A percentile compares a stretch with the other conserved stretches of the same genome.
These are phyloP conservation scores for Phrynosoma platyrhinos DNA, from an alignment of 2,113 vertebrate species.

Conservation along the genomic window DNA sequence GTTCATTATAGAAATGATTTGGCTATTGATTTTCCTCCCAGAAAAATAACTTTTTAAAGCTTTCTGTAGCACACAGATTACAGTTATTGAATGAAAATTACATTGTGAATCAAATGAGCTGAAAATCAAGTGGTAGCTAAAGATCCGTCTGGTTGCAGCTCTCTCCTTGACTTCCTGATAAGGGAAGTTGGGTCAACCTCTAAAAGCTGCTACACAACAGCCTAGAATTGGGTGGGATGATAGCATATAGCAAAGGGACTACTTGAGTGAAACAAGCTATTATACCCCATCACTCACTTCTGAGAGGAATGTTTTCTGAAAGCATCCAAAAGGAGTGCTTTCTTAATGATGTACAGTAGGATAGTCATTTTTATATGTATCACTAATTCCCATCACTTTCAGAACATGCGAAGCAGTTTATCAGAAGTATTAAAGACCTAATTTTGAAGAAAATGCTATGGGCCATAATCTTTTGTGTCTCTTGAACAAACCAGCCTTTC, in stretches of 20 bases:
- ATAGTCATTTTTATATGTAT: neutral
- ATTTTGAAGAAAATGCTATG: neutral
- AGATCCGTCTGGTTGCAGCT: neutral
- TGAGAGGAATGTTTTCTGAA: neutral
- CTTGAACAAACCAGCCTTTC: too few relatives aligned
- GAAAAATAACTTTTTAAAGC: constrained; percentile 6
- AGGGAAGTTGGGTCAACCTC: neutral
- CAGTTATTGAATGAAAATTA: constrained; percentile 23
- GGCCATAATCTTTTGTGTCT: neutral
- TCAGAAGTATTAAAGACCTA: neutral
- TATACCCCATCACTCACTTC: constrained; percentile 13
- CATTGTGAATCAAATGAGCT: neutral
- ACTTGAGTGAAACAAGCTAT: neutral
- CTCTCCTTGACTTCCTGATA: neutral
- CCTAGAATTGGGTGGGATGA: neutral
- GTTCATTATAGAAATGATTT: constrained; percentile 17
- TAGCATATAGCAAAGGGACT: neutral
- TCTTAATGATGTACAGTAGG: neutral
- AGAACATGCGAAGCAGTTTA: neutral
- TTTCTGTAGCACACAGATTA: constrained; percentile 27
- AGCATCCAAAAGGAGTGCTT: neutral
- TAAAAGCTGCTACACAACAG: constrained; percentile 36
- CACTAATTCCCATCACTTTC: neutral
- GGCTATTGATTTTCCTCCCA: neutral
- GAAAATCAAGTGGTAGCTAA: constrained; percentile 27